Conservation (phyloP, 2,888 invertebrate genomes). For the Melolontha melolontha region DNA sequence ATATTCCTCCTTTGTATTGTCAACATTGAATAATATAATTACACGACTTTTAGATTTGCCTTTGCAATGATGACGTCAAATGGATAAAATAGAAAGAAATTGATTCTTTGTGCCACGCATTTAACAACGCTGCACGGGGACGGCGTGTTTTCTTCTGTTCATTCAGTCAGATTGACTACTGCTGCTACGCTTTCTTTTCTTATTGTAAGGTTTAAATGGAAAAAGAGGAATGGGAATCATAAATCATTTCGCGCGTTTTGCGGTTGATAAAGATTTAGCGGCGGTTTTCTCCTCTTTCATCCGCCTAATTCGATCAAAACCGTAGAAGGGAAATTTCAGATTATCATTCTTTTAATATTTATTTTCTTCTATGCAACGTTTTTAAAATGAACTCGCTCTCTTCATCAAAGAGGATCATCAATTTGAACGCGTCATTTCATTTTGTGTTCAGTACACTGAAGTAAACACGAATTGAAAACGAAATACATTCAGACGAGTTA, state of each 20-base stretch:
- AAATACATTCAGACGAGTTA: constrained; percentile 30
- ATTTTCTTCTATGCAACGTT: constrained; percentile 54
- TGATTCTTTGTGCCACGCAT: constrained; percentile 57
- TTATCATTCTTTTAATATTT: constrained; percentile 65
- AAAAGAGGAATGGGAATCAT: constrained; percentile 59
- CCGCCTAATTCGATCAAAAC: constrained; percentile 57
- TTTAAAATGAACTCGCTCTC: constrained; percentile 37
- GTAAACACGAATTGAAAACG: constrained; percentile 42
- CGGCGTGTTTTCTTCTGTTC: constrained; percentile 28
- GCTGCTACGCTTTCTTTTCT: constrained; percentile 54
- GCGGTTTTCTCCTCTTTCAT: constrained; percentile 62
- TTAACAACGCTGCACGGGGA: background rate
- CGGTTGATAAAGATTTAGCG: constrained; percentile 66
- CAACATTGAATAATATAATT: constrained; percentile 20
- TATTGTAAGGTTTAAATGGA: constrained; percentile 54
- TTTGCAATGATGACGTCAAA: constrained; percentile 21
- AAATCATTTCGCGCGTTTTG: constrained; percentile 62
- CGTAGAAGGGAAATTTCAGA: constrained; percentile 61
- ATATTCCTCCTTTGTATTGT: background rate
- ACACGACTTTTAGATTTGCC: background rate
- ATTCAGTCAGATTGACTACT: constrained; percentile 50
- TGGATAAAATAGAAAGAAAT: constrained; percentile 56
- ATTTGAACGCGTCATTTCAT: constrained; percentile 44
- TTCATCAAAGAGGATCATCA: constrained; percentile 41
- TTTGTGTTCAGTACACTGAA: constrained; percentile 30